These are phyloP conservation scores for Trichopoda pennipes DNA, from an alignment of 2,888 invertebrate species.

Conservation along the genomic window DNA sequence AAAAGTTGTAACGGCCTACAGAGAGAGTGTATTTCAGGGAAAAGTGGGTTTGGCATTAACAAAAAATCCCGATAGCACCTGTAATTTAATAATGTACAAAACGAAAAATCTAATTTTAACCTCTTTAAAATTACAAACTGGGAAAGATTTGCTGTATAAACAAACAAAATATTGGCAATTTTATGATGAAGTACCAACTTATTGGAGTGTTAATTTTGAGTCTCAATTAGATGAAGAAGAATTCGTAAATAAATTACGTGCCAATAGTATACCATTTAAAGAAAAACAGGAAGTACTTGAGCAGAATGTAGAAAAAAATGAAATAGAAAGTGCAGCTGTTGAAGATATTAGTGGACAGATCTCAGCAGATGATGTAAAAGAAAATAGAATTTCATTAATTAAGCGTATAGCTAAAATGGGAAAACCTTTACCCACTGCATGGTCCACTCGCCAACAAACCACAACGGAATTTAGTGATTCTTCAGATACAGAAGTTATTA, in stretches of 20 bases:
- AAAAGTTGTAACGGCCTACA: slow-evolving; percentile 74
- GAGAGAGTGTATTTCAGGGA: slow-evolving; percentile 76
- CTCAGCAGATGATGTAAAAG: background rate
- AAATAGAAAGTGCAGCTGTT: background rate
- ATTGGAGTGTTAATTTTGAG: slow-evolving; percentile 83
- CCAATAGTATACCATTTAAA: slow-evolving; percentile 49
- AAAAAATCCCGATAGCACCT: slow-evolving; percentile 69
- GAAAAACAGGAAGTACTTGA: slow-evolving; percentile 24
- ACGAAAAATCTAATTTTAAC: slow-evolving; percentile 73
- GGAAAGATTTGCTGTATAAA: slow-evolving; percentile 49
- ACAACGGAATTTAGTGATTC: slow-evolving; percentile 80
- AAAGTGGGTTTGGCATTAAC: slow-evolving; percentile 82
- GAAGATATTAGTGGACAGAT: background rate
- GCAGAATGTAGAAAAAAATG: background rate
- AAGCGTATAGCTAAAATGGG: slow-evolving; percentile 84
- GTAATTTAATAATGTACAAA: slow-evolving; percentile 73
- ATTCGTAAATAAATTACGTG: slow-evolving; percentile 60
- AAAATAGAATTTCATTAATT: slow-evolving; percentile 73
- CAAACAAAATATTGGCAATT: slow-evolving; percentile 73
- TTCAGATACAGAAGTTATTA: slow-evolving; percentile 80
- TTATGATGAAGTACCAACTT: slow-evolving; percentile 82
- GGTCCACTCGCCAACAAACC: slow-evolving; percentile 64
- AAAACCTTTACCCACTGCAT: slow-evolving; percentile 79
- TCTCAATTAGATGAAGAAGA: slow-evolving; percentile 62
- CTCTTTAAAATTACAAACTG: slow-evolving; percentile 67